Percentiles rank a stretch among this genome's conserved stretches.
phyloP scores from a whole-genome alignment of 2,113 vertebrate genomes.

The Cryptomyrus ogoouensis region DNA sequence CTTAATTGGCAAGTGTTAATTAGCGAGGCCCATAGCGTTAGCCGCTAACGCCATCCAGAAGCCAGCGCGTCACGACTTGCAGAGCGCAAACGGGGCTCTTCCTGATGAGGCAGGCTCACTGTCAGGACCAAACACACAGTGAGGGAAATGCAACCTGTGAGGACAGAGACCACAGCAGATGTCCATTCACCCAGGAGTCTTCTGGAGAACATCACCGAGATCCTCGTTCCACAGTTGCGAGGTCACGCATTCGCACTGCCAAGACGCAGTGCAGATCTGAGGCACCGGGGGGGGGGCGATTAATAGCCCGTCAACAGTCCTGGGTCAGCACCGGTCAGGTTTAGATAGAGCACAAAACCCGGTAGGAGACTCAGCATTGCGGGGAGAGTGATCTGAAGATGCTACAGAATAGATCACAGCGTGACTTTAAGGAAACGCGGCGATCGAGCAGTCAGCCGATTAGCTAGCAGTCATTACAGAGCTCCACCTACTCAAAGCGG shows the following conservation, averaged over 20 bases:
- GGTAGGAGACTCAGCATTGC: neutral
- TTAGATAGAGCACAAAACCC: neutral
- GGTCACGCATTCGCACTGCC: neutral
- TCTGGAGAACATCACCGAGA: neutral
- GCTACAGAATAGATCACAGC: neutral
- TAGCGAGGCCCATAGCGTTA: conserved; percentile 48
- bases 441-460: neutral
- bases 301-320: neutral
- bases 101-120: neutral
- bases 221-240: neutral
- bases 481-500: neutral
- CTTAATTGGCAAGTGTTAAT: conserved; percentile 65
- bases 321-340: neutral
- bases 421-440: neutral
- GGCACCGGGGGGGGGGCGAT: neutral
- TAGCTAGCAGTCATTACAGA: neutral
- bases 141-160: neutral
- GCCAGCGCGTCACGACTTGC: conserved; percentile 53
- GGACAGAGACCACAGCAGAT: neutral
- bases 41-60: conserved; percentile 45
- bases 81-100: conserved; percentile 22
- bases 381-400: neutral
- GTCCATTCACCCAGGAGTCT: neutral
- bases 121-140: neutral
- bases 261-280: conserved; percentile 18